These are phyloP conservation scores for Hartigia nigra DNA, from an alignment of 2,888 invertebrate species.

Conservation along the genomic window DNA sequence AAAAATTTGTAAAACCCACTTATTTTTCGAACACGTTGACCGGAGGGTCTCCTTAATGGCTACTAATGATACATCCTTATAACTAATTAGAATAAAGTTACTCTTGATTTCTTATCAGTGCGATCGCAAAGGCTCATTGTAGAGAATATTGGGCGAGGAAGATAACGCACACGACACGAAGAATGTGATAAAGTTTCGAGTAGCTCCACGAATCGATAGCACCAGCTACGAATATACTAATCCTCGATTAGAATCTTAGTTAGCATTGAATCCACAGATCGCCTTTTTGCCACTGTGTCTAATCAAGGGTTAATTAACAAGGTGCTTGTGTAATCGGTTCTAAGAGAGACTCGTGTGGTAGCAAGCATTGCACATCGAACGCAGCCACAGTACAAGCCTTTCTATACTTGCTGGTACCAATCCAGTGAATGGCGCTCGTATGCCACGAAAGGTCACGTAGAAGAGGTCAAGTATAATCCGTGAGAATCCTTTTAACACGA, in stretches of 20 bases:
- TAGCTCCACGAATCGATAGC: background rate
- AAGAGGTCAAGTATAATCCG: slow-evolving; percentile 25
- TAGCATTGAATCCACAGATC: background rate
- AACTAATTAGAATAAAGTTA: background rate
- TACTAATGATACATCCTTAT: background rate
- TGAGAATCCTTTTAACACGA: background rate
- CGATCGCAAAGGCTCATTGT: background rate
- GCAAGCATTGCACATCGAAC: background rate
- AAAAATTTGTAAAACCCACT: too few species aligned
- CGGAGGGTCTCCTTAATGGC: too few species aligned
- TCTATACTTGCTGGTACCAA: slow-evolving; percentile 26
- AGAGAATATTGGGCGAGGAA: background rate
- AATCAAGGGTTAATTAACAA: background rate
- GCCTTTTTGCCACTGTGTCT: background rate
- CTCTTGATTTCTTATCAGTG: background rate
- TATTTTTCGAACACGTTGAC: too few species aligned
- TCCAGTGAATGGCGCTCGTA: slow-evolving; percentile 44
- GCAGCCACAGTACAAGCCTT: slow-evolving; percentile 26
- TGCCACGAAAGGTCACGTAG: slow-evolving; percentile 61
- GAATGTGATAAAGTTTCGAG: background rate
- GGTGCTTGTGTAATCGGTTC: background rate
- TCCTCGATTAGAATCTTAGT: background rate
- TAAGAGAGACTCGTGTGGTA: background rate
- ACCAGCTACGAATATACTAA: background rate
- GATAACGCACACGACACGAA: background rate